Evolutionary conservation across 2,113 vertebrate genomes (phyloP).

Genomic region (Anolis sagrei): DNA sequence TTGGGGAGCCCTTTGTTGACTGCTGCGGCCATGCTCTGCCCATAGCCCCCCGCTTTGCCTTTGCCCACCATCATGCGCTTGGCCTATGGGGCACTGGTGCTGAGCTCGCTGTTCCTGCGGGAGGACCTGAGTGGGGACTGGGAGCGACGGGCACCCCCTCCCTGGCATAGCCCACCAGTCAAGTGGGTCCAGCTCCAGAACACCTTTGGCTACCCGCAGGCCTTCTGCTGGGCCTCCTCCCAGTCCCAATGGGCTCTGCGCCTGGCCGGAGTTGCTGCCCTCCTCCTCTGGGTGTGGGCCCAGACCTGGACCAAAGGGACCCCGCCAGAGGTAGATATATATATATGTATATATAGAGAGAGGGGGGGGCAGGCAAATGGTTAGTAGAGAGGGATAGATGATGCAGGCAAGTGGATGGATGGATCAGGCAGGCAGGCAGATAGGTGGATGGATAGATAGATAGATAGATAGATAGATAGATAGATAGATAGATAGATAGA

Average conservation of each 20-base stretch:
- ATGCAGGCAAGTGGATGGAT: too few species aligned
- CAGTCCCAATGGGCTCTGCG: not conserved
- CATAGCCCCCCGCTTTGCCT: too few species aligned
- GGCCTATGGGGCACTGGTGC: not conserved
- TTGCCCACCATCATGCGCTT: not conserved
- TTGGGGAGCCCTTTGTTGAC: not conserved
- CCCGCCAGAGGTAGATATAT: too few species aligned
- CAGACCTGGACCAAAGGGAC: not conserved
- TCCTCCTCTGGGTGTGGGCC: not conserved
- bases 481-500: too few species aligned
- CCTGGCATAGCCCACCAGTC: too few species aligned
- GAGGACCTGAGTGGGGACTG: not conserved
- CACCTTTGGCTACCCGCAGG: not conserved
- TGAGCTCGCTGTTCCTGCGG: not conserved
- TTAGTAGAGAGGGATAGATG: too few species aligned
- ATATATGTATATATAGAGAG: too few species aligned
- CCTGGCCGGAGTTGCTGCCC: not conserved
- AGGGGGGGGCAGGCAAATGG: too few species aligned
- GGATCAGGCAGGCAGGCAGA: too few species aligned
- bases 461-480: too few species aligned
- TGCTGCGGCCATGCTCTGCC: too few species aligned
- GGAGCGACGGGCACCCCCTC: fast-evolving
- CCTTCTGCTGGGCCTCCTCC: not conserved
- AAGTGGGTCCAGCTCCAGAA: not conserved
- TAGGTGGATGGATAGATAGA: too few species aligned